Evolutionary conservation across 1,140 invertebrate genomes (phyloP), one percentile per base, ranked within the genome.

Genomic region (Fragariocoptes setiger): DNA sequence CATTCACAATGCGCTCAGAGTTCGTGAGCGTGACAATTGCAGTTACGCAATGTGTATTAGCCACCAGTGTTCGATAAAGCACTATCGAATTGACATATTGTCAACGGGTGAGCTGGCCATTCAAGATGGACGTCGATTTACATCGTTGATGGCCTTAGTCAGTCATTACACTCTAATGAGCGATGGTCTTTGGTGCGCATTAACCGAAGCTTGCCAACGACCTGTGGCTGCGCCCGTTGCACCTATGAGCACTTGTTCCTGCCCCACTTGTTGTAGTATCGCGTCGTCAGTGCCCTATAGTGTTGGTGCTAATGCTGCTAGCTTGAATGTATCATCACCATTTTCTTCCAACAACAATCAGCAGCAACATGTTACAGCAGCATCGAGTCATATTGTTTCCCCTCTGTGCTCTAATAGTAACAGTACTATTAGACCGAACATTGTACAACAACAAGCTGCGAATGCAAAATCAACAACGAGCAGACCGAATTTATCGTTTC

Each of bases 111-210:
- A 54, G 37, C 50, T 55, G 40, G 54, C 53, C 12, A 62, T 64
- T 39, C 59, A 62, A 39, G 57, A 61, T 50, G 62, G 62, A 16
- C 58, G 58, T n/a, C 53, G 56, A 35, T 63, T 63, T 53, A 52
- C 58, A 35, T 58, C 54, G 44, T 49, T 63, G 12, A 60, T 62
- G 48, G 58, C 61, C 48, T 40, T 53, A 19, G 49, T 53, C 4
- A 52, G 49, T 21, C 52, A 53, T 44, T 53, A 53, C 22, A 49
- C 50, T 13, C 37, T 53, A 15, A 51, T 53, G 35, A 45, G 44
- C 35, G 49, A 51, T 47, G 52, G 52, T 14, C 35, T 53, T 1
- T 53, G 51, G 51, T 53, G 51, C 45, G 39, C 45, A 21, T 39
- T 53, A n/a, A 42, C 43, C 38, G 50, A 53, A 19, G 45, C 49